phyloP scores from a whole-genome alignment of 2,888 invertebrate genomes.

The Pollenia griseotomentosa region DNA sequence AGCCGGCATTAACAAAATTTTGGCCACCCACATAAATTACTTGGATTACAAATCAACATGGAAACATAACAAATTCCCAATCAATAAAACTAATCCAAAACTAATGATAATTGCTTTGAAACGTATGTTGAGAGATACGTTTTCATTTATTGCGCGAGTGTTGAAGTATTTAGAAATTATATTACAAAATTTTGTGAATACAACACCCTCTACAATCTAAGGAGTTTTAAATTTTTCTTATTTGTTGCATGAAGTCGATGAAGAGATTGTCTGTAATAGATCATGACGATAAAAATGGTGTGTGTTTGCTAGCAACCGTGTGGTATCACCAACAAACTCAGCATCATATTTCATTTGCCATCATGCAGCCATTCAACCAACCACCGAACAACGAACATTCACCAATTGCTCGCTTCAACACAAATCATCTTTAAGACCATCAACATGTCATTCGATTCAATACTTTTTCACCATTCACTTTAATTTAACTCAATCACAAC shows the following conservation, averaged over 20 bases:
- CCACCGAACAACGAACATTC: constrained; percentile 17
- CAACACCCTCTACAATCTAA: not conserved
- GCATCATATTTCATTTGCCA: constrained; percentile 46
- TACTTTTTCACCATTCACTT: constrained; percentile 23
- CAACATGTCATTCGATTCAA: constrained; percentile 28
- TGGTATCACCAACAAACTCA: constrained; percentile 15
- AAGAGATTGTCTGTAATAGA: not conserved
- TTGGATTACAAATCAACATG: constrained; percentile 21
- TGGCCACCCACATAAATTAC: constrained; percentile 28
- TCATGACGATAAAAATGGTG: constrained; percentile 1
- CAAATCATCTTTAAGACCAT: constrained; percentile 58
- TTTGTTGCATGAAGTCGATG: not conserved
- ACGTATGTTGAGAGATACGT: not conserved
- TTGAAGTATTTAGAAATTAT: not conserved
- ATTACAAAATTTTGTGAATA: constrained; percentile 34
- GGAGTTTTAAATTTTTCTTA: not conserved
- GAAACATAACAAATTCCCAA: constrained; percentile 2
- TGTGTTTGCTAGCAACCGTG: not conserved
- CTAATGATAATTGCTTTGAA: constrained; percentile 18
- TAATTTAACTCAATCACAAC: not conserved
- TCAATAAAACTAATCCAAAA: constrained; percentile 25
- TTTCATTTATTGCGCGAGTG: not conserved
- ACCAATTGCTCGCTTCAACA: constrained; percentile 30
- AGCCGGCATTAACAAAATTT: not conserved
- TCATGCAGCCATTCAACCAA: not conserved